Evolutionary conservation across 2,797 vertebrate species (phyloP).

Genomic region (Cetoscarus ocellatus): DNA sequence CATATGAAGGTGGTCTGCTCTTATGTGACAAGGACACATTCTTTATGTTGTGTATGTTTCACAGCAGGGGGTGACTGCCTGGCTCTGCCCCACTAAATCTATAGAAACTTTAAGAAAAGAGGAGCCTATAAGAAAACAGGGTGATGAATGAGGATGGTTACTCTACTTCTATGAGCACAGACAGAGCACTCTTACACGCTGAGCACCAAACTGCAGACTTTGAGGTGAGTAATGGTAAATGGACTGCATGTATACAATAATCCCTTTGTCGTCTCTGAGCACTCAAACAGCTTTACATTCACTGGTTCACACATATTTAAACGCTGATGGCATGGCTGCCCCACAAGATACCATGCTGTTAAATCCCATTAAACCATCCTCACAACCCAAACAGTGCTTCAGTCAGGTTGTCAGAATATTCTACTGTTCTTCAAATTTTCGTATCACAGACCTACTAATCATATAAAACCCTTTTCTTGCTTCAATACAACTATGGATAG

Average conservation of each 20-base stretch:
- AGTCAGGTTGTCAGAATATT: too few species aligned
- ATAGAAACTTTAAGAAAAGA: conserved; percentile 25
- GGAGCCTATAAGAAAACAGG: not conserved
- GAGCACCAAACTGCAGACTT: not conserved
- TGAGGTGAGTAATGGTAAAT: not conserved
- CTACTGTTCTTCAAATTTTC: too few species aligned
- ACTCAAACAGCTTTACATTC: not conserved
- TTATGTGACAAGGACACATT: conserved; percentile 28
- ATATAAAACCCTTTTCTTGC: too few species aligned
- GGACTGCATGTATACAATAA: not conserved
- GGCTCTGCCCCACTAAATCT: conserved; percentile 21
- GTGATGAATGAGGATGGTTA: conserved; percentile 3
- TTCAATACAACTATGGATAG: too few species aligned
- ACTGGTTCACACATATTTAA: not conserved
- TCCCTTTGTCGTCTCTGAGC: not conserved
- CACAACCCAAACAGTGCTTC: too few species aligned
- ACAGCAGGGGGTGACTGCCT: not conserved
- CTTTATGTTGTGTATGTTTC: conserved; percentile 25
- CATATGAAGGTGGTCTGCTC: conserved; percentile 19
- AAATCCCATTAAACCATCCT: not conserved
- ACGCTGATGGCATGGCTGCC: not conserved
- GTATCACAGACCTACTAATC: too few species aligned
- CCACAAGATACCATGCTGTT: not conserved
- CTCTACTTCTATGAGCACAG: not conserved
- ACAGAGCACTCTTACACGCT: not conserved